A percentile compares a stretch with the other conserved stretches of the same genome.
Evolutionary conservation across 2,888 invertebrate species (phyloP).

Genomic region (Colletes collaris): DNA sequence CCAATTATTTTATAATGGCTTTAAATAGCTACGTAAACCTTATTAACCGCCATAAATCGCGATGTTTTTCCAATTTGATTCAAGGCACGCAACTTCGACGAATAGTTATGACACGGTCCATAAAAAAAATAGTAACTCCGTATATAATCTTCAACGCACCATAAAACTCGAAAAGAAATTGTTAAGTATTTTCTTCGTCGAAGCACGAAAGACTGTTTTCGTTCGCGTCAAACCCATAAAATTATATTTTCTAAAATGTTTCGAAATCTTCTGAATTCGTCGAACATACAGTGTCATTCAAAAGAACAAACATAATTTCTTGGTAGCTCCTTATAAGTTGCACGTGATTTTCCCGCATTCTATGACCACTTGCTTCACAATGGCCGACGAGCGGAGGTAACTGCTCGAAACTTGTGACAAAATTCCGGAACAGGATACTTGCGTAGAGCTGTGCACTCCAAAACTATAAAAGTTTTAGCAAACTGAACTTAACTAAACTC

Average conservation of each 20-base stretch:
- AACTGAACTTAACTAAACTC: conserved; percentile 45
- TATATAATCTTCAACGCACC: not conserved
- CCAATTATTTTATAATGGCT: no score
- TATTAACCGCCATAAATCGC: no score
- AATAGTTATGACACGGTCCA: no score
- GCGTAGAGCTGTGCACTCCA: conserved; percentile 15
- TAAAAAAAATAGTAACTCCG: not conserved
- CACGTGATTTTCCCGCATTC: conserved; percentile 31
- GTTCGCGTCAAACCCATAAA: not conserved
- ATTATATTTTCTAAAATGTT: not conserved
- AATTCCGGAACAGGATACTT: conserved; percentile 42
- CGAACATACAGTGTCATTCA: not conserved
- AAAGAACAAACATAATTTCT: not conserved
- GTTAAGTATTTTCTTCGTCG: not conserved
- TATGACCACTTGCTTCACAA: conserved; percentile 14
- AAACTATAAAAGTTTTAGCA: conserved; percentile 36
- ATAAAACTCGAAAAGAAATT: no score
- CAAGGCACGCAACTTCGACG: no score
- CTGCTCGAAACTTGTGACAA: conserved; percentile 46
- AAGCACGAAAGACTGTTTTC: not conserved
- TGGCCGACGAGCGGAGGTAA: conserved; percentile 15
- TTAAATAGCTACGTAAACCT: no score
- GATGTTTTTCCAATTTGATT: no score
- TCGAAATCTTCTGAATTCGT: no score
- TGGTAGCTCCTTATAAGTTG: conserved; percentile 15